Evolutionary conservation across 1,140 invertebrate genomes (phyloP), one percentile per base, ranked within the genome.

Genomic region (Drosophila eugracilis): DNA sequence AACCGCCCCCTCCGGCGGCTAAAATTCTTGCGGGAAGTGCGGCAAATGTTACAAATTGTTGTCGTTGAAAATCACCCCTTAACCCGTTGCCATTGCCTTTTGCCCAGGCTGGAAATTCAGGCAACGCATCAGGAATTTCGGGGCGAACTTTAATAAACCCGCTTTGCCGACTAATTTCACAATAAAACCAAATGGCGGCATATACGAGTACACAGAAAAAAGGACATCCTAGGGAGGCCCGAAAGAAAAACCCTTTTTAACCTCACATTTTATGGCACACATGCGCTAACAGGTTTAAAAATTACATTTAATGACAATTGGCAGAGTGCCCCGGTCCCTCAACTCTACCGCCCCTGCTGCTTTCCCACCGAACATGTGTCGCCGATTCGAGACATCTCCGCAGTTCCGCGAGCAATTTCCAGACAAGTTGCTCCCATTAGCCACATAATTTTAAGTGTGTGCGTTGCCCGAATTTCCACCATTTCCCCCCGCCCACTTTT

Each of bases 291-390:
- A 86, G 84, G 83, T 86, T 85, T 86, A 86, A 86, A 88, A 86
- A 86, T 86, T 86, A 86, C 84, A 83, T 86, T 86, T 86, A 86
- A 86, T 86, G 83, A 88, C 81, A 85, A 85, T 86, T 85, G 80
- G 80, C 76, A 59, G 36, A 52, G 73, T 74, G 42, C 66, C 44
- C 69, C 50, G 41, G 36, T 53, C 55, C 50, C 44, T 65, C 45
- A 42, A 54, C 62, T 57, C 5, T 14, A 14, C 50, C 45, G 39
- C 47, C 44, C 30, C 7, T 30, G 30, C 24, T 26, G 24, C 28
- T 45, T 42, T 34, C 28, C 42, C 39, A n/a, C 30, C 60, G 58
- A 72, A 80, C 81, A 78, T 86, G 78, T 86, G 78, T 81, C 78
- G 75, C 71, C 70, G 47, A 52, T 79, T 70, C 52, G 42, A 42